phyloP scores from a whole-genome alignment of 2,888 invertebrate species.

The Anticlea derivata region DNA sequence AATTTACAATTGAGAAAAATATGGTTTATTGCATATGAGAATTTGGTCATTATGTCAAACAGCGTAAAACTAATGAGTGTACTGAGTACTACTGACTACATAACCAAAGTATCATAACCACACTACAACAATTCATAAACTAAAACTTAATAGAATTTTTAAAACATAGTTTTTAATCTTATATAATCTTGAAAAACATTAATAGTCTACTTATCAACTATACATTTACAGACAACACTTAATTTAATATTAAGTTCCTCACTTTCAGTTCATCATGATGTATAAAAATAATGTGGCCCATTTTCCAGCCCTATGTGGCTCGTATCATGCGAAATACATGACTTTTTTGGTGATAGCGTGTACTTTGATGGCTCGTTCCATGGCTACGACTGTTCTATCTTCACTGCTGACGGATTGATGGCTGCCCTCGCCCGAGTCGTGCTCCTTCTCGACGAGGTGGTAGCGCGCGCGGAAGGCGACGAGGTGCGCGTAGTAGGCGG shows the following conservation, averaged over 20 bases:
- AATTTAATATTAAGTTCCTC: slow-evolving; percentile 11
- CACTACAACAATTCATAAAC: slow-evolving; percentile 24
- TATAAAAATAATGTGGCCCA: slow-evolving; percentile 20
- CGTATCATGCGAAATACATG: slow-evolving; percentile 97
- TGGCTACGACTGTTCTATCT: slow-evolving; percentile 97
- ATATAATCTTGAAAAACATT: slow-evolving; percentile 18
- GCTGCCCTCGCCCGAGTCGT: slow-evolving; percentile 99
- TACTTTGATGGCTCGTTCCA: slow-evolving; percentile 99
- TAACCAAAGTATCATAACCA: slow-evolving; percentile 20
- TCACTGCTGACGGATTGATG: slow-evolving; percentile 99
- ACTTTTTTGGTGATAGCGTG: slow-evolving; percentile 99
- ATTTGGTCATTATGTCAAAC: slow-evolving; percentile 21
- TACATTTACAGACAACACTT: slow-evolving; percentile 27
- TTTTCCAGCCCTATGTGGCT: slow-evolving; percentile 16
- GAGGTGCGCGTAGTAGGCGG: slow-evolving; percentile 99
- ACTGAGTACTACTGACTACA: slow-evolving; percentile 25
- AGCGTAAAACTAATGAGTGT: slow-evolving; percentile 24
- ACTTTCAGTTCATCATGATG: slow-evolving; percentile 19
- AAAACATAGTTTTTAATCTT: slow-evolving; percentile 24
- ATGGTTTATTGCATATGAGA: slow-evolving; percentile 16
- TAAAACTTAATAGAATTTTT: slow-evolving; percentile 23
- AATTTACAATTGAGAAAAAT: slow-evolving; percentile 19
- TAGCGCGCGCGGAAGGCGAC: slow-evolving; percentile 99
- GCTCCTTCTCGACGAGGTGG: slow-evolving; percentile 99
- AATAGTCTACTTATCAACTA: slow-evolving; percentile 18